Evolutionary conservation across 2,888 invertebrate species (phyloP).

Genomic region (Nemapogon koenigi): DNA sequence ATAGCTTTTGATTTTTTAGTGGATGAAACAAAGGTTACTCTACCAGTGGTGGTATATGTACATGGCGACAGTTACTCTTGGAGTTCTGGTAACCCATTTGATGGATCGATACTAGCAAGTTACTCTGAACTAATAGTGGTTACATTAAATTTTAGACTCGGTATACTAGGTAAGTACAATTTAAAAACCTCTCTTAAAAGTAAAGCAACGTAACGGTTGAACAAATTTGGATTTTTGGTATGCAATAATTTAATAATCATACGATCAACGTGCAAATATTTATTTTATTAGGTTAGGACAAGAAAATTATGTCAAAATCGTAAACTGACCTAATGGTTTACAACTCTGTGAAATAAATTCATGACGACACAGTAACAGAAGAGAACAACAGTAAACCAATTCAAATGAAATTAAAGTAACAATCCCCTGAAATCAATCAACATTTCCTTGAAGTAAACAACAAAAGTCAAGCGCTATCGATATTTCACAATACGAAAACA

Average conservation of each 20-base stretch:
- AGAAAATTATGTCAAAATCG: no score
- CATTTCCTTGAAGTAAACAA: background rate
- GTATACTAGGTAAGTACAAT: slow-evolving; percentile 74
- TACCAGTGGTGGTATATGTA: slow-evolving; percentile 83
- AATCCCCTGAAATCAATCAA: no score
- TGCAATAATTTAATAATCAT: no score
- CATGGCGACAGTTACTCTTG: slow-evolving; percentile 91
- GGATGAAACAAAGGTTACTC: slow-evolving; percentile 57
- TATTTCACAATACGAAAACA: background rate
- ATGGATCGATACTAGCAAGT: slow-evolving; percentile 92
- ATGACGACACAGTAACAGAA: no score
- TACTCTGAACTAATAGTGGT: slow-evolving; percentile 93
- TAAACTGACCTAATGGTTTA: no score
- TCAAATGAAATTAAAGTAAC: no score
- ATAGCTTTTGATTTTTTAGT: no score
- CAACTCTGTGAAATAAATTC: no score
- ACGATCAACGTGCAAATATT: no score
- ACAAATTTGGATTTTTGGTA: no score
- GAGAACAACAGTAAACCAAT: no score
- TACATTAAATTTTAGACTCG: slow-evolving; percentile 95
- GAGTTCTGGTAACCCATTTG: slow-evolving; percentile 95
- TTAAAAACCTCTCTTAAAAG: background rate
- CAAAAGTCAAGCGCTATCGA: slow-evolving; percentile 1
- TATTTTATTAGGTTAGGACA: no score
- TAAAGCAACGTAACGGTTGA: background rate